A percentile compares a stretch with the other conserved stretches of the same genome.
Evolutionary conservation across 2,888 invertebrate species (phyloP).

Genomic region (Abrostola triplasia): DNA sequence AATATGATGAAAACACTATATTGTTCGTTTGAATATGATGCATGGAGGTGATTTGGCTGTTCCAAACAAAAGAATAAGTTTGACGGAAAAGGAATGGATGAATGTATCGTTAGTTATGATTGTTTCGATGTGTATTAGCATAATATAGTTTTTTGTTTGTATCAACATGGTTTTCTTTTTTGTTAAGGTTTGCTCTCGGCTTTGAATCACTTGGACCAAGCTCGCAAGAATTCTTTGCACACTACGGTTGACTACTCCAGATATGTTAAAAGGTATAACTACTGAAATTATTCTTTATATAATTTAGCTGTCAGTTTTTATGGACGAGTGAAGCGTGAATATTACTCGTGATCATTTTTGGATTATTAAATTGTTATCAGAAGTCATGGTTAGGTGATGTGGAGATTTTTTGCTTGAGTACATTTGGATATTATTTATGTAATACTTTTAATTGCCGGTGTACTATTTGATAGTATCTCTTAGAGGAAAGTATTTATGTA

Average conservation of each 20-base stretch:
- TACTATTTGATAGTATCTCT: constrained; percentile 15
- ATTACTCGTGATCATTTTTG: constrained; percentile 46
- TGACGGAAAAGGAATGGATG: constrained; percentile 81
- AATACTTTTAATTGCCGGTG: constrained; percentile 48
- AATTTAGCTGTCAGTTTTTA: constrained; percentile 59
- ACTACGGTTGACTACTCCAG: constrained; percentile 95
- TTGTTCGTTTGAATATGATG: constrained; percentile 84
- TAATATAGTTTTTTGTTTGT: constrained; percentile 69
- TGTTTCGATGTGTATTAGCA: constrained; percentile 80
- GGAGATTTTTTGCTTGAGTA: constrained; percentile 47
- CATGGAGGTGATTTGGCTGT: constrained; percentile 84
- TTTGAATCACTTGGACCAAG: constrained; percentile 85
- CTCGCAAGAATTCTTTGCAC: constrained; percentile 88
- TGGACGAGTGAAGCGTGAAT: constrained; percentile 44
- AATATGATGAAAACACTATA: constrained; percentile 84
- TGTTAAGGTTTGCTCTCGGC: constrained; percentile 82
- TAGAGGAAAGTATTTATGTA: neutral
- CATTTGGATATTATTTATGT: constrained; percentile 50
- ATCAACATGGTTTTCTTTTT: constrained; percentile 63
- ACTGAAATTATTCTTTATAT: constrained; percentile 51
- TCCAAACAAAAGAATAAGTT: constrained; percentile 87
- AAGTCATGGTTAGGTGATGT: constrained; percentile 45
- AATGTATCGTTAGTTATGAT: constrained; percentile 80
- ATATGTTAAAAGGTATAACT: constrained; percentile 92
- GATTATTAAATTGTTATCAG: constrained; percentile 54